Base-by-base conservation (phyloP, 2,888 invertebrate species). In the Linyphia triangularis region DNA sequence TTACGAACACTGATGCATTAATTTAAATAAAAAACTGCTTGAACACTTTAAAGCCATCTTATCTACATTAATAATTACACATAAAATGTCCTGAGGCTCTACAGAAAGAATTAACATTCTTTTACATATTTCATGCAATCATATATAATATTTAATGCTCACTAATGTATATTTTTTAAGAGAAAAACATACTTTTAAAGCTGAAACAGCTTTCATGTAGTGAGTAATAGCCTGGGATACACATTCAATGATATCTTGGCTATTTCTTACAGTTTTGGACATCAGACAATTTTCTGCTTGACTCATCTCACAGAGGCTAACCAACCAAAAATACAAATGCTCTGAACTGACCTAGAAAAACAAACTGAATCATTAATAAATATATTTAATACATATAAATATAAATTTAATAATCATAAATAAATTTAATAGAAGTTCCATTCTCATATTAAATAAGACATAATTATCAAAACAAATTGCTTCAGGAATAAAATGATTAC, bases 291-390 rank as follows among this genome's bases (percentile, higher is more conserved):
- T 92, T 90, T 94, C 94, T 22, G 92, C 93, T 77, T 90, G 81
- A 88, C 93, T 92, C 33, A 93, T 91, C 51, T 92, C 91, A 77
- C 96, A 94, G n/a, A 98, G 93, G 0, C 96, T 96, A 0, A 95
- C 95, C 78, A 98, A 93, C 96, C 98, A 98, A 92, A 97, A 97
- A 92, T 97, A 96, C 70, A 96, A 95, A 91, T 97, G 96, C 92
- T 98, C 98, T 40, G 96, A 96, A 19, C 97, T 96, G 0, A 96
- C 96, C 90, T 95, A 7, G 24, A 78, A 83, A 63, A 19, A 61
- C 3, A 28, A 16, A 51, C 7, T 10, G 10, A 67, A 51, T 28
- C 6, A 10, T 22, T 4, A 22, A 69, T 7, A 19, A 79, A 57
- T 26, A 30, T 1, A 51, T n/a, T 72, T 2, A 26, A 13, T 1